These are phyloP conservation scores for Chlorospingus semifuscus DNA, from an alignment of 2,797 vertebrate species.

Conservation along the genomic window DNA sequence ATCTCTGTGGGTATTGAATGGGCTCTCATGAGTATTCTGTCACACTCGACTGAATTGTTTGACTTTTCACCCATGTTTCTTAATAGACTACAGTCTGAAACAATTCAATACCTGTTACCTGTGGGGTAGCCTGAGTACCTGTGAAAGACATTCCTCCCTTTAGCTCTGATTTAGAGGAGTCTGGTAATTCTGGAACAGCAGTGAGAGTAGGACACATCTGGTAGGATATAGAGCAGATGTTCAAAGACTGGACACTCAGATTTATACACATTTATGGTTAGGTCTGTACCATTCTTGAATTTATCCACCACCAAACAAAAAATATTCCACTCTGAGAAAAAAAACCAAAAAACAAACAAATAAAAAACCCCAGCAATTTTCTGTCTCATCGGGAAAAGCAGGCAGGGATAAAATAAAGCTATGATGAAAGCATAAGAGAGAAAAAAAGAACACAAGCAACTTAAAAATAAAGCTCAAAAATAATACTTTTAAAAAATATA, in stretches of 20 bases:
- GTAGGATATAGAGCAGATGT: background rate
- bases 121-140: background rate
- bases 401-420: background rate
- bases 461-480: background rate
- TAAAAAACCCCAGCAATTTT: rapidly evolving
- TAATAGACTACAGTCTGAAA: background rate
- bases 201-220: background rate
- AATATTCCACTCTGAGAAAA: background rate
- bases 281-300: background rate
- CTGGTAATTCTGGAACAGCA: background rate
- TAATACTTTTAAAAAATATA: background rate
- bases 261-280: background rate
- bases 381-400: background rate
- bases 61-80: background rate
- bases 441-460: background rate
- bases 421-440: background rate
- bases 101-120: background rate
- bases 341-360: background rate
- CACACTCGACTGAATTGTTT: background rate
- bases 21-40: background rate
- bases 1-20: background rate
- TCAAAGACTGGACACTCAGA: background rate
- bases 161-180: background rate
- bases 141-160: background rate
- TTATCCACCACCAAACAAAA: background rate